Base-by-base conservation (phyloP, 2,797 vertebrate species). In the Sardinella longiceps region DNA sequence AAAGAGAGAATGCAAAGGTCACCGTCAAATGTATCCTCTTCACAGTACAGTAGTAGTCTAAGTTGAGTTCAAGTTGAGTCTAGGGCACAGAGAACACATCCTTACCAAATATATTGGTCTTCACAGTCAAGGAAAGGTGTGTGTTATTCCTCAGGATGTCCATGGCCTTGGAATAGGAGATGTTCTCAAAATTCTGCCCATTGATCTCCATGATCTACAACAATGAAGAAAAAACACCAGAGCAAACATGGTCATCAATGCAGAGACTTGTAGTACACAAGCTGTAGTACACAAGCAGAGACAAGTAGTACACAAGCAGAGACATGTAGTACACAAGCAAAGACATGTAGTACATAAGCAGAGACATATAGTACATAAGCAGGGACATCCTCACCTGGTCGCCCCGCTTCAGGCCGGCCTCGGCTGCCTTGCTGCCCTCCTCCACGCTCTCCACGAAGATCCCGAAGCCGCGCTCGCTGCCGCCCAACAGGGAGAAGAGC, bases 31-130 rank as follows among this genome's bases (percentile, higher is more conserved):
- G 28, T 33, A 33, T 1, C 28, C 12, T 33, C 63, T 12, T 11
- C 20, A 77, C n/a, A n/a, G n/a, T n/a, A n/a, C n/a, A 77, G 70
- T 4, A 77, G 3, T 43, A 43, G n/a, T n/a, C n/a, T n/a, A n/a
- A 25, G 56, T 58, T 58, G 5, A 58, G 56, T 25, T n/a, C n/a
- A n/a, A 25, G 56, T 58, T 58, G 5, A 58, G 56, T 25, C 7
- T 25, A 58, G 2, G 56, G n/a, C 11, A 14, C 28, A 33, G 30
- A 11, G 14, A 14, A 33, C 11, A 14, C 63, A 28, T 89, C 94
- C 95, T 94, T 93, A 99, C 98, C 98, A 88, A 99, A 99, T 93
- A 99, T 99, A 91, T 99, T 99, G 88, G 97, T 99, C 95, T 99
- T 99, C 63, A 97, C 97, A 9, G 97, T 98, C 85, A 99, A 95